Evolutionary conservation across 2,797 vertebrate genomes (phyloP).

Genomic region (Leptodactylus fallax): DNA sequence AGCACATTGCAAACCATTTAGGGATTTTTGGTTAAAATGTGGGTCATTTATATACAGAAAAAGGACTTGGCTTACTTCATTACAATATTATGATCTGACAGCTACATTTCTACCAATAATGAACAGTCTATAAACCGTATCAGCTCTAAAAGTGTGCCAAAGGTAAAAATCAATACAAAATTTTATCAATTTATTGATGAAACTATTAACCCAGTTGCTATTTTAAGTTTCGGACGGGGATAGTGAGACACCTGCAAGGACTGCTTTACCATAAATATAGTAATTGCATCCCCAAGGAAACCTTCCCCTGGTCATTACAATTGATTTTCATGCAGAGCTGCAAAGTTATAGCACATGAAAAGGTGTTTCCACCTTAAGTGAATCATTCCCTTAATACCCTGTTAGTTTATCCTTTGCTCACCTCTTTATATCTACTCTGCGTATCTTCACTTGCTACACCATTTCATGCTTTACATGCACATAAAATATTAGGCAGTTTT

Average conservation of each 20-base stretch:
- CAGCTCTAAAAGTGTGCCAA: neutral
- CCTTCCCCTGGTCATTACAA: neutral
- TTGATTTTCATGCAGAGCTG: neutral
- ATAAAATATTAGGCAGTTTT: neutral
- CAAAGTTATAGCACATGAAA: neutral
- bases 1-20: neutral
- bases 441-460: neutral
- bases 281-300: slow-evolving; percentile 11
- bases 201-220: neutral
- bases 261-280: neutral
- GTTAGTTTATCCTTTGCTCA: neutral
- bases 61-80: neutral
- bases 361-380: neutral
- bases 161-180: slow-evolving; percentile 8
- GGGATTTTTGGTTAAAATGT: neutral
- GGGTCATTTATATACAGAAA: neutral
- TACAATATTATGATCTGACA: neutral
- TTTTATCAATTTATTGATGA: neutral
- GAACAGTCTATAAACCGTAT: neutral
- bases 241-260: neutral
- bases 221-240: neutral
- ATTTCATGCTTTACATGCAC: neutral
- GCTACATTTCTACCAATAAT: neutral
- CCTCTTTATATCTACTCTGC: neutral
- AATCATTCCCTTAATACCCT: neutral